Evolutionary conservation across 1,140 invertebrate genomes (phyloP).

Genomic region (Microplitis demolitor): DNA sequence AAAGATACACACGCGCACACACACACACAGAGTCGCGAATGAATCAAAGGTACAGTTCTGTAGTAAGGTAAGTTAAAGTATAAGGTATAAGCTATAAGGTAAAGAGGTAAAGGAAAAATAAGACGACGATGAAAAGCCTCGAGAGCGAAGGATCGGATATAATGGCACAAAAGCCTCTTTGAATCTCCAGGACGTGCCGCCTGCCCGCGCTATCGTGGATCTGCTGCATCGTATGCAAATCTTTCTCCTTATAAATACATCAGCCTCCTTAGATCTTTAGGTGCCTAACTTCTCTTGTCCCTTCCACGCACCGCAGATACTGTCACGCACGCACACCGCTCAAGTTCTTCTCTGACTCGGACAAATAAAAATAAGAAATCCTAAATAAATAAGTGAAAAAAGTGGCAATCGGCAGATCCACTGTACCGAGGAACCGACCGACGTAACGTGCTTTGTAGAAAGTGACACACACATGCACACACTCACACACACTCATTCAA

Average conservation of each 20-base stretch:
- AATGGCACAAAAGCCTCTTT: conserved; percentile 63
- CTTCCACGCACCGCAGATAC: conserved; percentile 22
- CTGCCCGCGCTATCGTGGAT: conserved; percentile 56
- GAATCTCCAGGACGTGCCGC: conserved; percentile 47
- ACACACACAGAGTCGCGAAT: not conserved
- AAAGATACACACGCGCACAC: not conserved
- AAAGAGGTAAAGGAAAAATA: conserved; percentile 10
- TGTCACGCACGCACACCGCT: conserved; percentile 23
- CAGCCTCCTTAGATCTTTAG: conserved; percentile 55
- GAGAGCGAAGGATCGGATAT: conserved; percentile 43
- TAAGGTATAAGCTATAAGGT: conserved; percentile 16
- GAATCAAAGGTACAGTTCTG: not conserved
- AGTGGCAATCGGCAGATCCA: not conserved
- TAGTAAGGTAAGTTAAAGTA: conserved; percentile 5
- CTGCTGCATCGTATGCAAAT: conserved; percentile 63
- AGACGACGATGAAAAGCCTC: conserved; percentile 12
- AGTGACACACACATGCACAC: not conserved
- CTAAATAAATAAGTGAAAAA: not conserved
- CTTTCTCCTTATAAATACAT: conserved; percentile 62
- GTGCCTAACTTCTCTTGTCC: conserved; percentile 38
- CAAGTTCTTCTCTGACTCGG: not conserved
- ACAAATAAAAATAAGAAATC: not conserved
- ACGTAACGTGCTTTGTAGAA: not conserved
- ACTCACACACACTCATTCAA: not conserved
- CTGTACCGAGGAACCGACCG: not conserved